A percentile compares a stretch with the other conserved stretches of the same genome.
phyloP scores from a whole-genome alignment of 2,797 vertebrate species.

The Mus spretus region DNA sequence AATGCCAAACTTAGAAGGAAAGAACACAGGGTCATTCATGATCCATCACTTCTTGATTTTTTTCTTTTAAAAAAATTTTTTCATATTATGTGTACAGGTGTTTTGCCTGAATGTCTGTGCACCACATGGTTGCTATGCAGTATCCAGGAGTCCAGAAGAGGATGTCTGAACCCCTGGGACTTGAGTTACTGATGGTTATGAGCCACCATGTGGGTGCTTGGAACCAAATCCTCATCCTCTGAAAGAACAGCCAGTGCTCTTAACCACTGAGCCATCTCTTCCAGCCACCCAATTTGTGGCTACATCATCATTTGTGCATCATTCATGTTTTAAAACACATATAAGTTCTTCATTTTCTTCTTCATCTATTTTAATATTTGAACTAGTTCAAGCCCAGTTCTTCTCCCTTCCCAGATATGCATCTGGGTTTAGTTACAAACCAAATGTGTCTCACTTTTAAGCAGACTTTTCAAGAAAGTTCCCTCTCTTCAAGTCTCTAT shows the following conservation, averaged over 20 bases:
- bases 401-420: not conserved
- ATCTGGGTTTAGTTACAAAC: not conserved
- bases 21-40: not conserved
- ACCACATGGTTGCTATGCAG: not conserved
- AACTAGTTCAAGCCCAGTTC: not conserved
- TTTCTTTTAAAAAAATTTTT: not conserved
- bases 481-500: not conserved
- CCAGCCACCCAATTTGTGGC: not conserved
- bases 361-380: too few relatives aligned
- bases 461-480: not conserved
- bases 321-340: not conserved
- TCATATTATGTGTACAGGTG: not conserved
- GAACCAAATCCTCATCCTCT: not conserved
- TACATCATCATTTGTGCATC: not conserved
- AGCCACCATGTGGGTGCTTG: not conserved
- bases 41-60: not conserved
- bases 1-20: not conserved
- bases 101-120: not conserved
- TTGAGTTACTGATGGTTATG: not conserved
- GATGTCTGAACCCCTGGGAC: not conserved
- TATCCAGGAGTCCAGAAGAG: not conserved
- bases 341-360: not conserved
- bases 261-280: constrained; percentile 21
- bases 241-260: not conserved
- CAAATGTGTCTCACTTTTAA: not conserved